Percentiles rank a stretch among this genome's conserved stretches.
phyloP scores from a whole-genome alignment of 1,140 invertebrate genomes.

The Hypsibius dujardini region DNA sequence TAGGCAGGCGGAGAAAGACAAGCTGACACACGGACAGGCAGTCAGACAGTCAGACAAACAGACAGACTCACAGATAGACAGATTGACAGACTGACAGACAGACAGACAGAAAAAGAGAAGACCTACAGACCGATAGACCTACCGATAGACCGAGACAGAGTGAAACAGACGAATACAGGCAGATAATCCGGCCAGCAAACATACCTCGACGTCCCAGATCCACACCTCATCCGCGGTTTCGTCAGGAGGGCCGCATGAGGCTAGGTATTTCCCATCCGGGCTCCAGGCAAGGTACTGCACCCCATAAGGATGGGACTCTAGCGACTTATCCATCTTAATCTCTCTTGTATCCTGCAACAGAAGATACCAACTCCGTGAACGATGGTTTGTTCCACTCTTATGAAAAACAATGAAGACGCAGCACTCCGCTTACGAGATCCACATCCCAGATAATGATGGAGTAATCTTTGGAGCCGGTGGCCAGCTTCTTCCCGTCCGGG shows the following conservation, averaged over 20 bases:
- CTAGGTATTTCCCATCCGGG: slow-evolving; percentile 71
- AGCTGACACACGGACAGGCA: too few relatives aligned
- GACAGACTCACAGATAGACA: too few relatives aligned
- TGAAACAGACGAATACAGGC: too few relatives aligned
- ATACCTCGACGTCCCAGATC: slow-evolving; percentile 75
- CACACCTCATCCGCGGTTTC: slow-evolving; percentile 63
- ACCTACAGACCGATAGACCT: too few relatives aligned
- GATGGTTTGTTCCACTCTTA: too few relatives aligned
- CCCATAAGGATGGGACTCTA: slow-evolving; percentile 73
- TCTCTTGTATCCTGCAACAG: slow-evolving; percentile 36
- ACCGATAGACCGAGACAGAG: too few relatives aligned
- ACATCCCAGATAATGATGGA: slow-evolving; percentile 92
- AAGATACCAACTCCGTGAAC: too few relatives aligned
- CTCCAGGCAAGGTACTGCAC: slow-evolving; percentile 77
- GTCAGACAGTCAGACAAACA: too few relatives aligned
- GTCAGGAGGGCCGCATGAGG: slow-evolving; percentile 86
- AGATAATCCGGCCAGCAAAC: too few relatives aligned
- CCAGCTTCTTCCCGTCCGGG: slow-evolving; percentile 77
- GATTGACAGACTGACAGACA: too few relatives aligned
- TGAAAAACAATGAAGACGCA: slow-evolving; percentile 3
- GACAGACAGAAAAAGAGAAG: too few relatives aligned
- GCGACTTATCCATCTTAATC: slow-evolving; percentile 49
- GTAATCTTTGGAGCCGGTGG: slow-evolving; percentile 90
- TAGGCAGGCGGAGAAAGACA: too few relatives aligned
- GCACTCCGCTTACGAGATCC: slow-evolving; percentile 49